Conservation (phyloP, 1,140 invertebrate species). For the Pseudomyrmex cubaensis region DNA sequence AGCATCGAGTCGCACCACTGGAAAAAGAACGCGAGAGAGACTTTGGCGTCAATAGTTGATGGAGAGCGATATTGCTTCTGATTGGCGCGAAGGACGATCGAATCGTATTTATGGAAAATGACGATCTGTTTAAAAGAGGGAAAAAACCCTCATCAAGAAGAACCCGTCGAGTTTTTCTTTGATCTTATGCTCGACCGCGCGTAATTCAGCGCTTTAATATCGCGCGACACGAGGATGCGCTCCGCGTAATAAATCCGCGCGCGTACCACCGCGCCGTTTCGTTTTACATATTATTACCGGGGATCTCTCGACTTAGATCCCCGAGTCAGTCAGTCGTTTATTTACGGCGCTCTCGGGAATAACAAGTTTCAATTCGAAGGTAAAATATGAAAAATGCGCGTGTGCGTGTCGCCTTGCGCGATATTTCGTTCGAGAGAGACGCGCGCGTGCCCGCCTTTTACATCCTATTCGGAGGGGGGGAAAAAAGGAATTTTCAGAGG, state of each 20-base stretch:
- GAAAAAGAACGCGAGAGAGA: background rate
- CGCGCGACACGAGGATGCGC: conserved; percentile 26
- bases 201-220: conserved; percentile 50
- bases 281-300: conserved; percentile 47
- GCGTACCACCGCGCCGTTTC: conserved; percentile 21
- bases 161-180: too few relatives aligned
- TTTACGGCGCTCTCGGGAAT: conserved; percentile 51
- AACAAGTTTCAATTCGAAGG: conserved; percentile 31
- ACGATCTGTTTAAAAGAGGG: too few relatives aligned
- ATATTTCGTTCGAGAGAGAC: too few relatives aligned
- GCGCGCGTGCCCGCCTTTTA: too few relatives aligned
- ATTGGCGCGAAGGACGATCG: background rate
- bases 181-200: background rate
- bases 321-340: conserved; percentile 48
- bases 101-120: background rate
- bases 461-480: too few relatives aligned
- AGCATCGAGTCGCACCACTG: conserved; percentile 37
- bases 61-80: too few relatives aligned
- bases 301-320: conserved; percentile 19
- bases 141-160: too few relatives aligned
- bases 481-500: too few relatives aligned
- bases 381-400: background rate
- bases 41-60: background rate
- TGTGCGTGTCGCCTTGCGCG: background rate
- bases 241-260: conserved; percentile 43